Base-by-base conservation (phyloP, 2,113 vertebrate genomes). In the Bombycilla garrulus region DNA sequence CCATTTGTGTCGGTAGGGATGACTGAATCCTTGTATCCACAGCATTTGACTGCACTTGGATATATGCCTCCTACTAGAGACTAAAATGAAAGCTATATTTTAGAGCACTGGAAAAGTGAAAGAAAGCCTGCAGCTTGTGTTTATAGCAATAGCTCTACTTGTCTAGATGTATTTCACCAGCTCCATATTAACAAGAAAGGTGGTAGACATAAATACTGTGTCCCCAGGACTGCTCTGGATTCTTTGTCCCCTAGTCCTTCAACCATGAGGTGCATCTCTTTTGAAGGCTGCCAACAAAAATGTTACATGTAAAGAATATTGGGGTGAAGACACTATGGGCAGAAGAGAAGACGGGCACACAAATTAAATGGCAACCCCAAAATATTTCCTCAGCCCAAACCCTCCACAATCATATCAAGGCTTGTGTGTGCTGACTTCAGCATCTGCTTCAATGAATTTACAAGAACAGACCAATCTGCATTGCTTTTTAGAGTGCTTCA, bases 61-160 rank as follows among this genome's bases (percentile, higher is more conserved):
- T 94, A 92, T 86, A 96, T 79, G 83, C 86, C 70, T 93, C 86
- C 84, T 91, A 80, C 81, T 80, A 97, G 33, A 87, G 44, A 84
- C 69, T 91, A 89, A 97, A 94, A 96, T 91, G 92, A 95, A 95
- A 86, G 86, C 88, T 92, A 5, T 92, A 93, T 92, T 94, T 95
- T 84, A 95, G 64, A 94, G 64, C 51, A 36, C 53, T 81, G 40
- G 28, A 83, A 90, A 81, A 93, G 76, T 83, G 76, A 93, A 94
- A 84, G 67, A 92, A 95, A 93, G 92, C 90, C 79, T 81, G 64
- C 82, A 93, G 85, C 51, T 84, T 86, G 36, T 72, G 71, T 91
- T 95, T 89, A 47, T 53, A 93, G 80, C 53, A 91, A 91, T 84
- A 86, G 48, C 93, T 94, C 60, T 88, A 81, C 35, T 71, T 86